These are phyloP conservation scores for Drosophila differens DNA, from an alignment of 2,888 invertebrate species.

Conservation along the genomic window DNA sequence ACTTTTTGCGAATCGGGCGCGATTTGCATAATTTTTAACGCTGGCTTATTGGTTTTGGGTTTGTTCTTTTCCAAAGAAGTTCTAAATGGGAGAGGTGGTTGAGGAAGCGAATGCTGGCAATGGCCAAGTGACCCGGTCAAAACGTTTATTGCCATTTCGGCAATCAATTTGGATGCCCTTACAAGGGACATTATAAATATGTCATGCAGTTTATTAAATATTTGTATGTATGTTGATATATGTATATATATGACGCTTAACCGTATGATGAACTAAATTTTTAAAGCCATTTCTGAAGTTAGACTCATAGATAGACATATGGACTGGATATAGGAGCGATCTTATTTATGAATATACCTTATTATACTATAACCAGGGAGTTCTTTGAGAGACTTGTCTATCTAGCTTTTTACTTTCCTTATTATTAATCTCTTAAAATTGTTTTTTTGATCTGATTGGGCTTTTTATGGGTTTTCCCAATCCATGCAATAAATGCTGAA, in stretches of 20 bases:
- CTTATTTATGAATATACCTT: not conserved
- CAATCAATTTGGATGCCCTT: slow-evolving; percentile 14
- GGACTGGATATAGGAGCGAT: not conserved
- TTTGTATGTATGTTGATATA: not conserved
- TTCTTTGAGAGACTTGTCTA: not conserved
- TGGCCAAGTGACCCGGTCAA: slow-evolving; percentile 61
- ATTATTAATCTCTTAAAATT: not conserved
- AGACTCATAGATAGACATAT: not conserved
- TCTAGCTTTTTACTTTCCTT: not conserved
- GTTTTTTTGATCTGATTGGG: not conserved
- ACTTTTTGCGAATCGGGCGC: slow-evolving; percentile 68
- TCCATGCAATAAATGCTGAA: not conserved
- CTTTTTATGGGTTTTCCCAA: not conserved
- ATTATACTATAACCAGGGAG: not conserved
- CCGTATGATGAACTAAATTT: accelerated
- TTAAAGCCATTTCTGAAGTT: not conserved
- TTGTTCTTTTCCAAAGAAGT: slow-evolving; percentile 51
- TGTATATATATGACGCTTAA: not conserved
- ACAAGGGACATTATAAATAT: slow-evolving; percentile 7
- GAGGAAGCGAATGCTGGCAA: slow-evolving; percentile 31
- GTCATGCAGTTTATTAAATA: too few species aligned
- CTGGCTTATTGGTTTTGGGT: slow-evolving; percentile 73
- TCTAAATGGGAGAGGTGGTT: not conserved
- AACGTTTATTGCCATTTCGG: slow-evolving; percentile 59
- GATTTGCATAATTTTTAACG: slow-evolving; percentile 74